These are phyloP conservation scores for Peromyscus polionotus DNA, from an alignment of 2,113 vertebrate species.

Conservation along the genomic window DNA sequence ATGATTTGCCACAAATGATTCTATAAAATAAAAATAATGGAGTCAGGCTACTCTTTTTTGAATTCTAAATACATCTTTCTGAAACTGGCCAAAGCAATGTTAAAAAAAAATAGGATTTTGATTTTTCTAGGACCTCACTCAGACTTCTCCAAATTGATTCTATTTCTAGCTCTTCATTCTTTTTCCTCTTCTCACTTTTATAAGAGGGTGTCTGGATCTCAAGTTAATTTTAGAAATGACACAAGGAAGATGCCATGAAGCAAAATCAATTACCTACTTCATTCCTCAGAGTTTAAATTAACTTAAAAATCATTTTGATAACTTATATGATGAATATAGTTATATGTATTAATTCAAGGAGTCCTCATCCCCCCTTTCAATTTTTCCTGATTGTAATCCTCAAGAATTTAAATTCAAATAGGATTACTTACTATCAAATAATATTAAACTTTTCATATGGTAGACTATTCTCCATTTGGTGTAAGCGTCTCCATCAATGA, in stretches of 20 bases:
- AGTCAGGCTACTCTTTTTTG: not conserved
- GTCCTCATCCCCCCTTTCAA: not conserved
- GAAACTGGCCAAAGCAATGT: not conserved
- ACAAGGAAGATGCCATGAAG: constrained; percentile 44
- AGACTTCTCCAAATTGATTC: not conserved
- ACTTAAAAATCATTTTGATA: constrained; percentile 44
- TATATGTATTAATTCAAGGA: constrained; percentile 35
- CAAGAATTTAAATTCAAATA: constrained; percentile 58
- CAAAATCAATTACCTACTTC: constrained; percentile 51
- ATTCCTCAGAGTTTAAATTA: constrained; percentile 50
- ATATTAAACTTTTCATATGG: not conserved
- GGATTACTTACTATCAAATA: constrained; percentile 4
- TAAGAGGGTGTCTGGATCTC: constrained; percentile 13
- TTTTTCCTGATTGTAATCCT: constrained; percentile 16
- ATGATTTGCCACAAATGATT: not conserved
- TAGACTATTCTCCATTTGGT: not conserved
- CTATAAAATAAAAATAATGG: not conserved
- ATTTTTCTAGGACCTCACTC: not conserved
- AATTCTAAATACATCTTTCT: not conserved
- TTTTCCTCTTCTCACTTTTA: constrained; percentile 31
- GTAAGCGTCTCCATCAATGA: not conserved
- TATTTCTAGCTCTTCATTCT: not conserved
- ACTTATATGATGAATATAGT: constrained; percentile 34
- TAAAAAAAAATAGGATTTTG: constrained; percentile 16
- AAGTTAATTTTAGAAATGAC: constrained; percentile 56